phyloP scores from a whole-genome alignment of 2,888 invertebrate genomes.

The Andrena haemorrhoa region DNA sequence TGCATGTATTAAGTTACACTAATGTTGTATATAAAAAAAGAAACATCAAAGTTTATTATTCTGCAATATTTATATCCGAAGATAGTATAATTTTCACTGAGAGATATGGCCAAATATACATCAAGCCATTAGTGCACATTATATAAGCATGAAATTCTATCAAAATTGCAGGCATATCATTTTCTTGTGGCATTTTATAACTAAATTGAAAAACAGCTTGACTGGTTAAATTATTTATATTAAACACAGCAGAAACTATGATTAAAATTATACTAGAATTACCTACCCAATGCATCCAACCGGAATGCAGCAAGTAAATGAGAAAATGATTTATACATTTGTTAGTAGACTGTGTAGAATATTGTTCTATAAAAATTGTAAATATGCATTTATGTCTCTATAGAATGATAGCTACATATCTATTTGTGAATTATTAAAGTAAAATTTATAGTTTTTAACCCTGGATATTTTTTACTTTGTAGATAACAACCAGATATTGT shows the following conservation, averaged over 20 bases:
- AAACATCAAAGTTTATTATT: too few species aligned
- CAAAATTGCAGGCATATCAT: too few species aligned
- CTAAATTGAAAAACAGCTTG: neutral
- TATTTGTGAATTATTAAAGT: too few species aligned
- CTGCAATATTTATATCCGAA: neutral
- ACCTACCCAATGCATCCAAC: constrained; percentile 47
- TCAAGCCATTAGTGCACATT: too few species aligned
- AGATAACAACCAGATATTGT: too few species aligned
- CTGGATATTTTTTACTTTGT: neutral
- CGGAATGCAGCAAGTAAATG: constrained; percentile 43
- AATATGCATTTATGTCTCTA: neutral
- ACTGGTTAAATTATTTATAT: constrained; percentile 16
- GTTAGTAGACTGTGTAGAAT: neutral
- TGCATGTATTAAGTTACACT: too few species aligned
- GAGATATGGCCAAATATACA: too few species aligned
- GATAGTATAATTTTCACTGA: neutral
- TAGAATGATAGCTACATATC: too few species aligned
- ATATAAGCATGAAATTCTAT: too few species aligned
- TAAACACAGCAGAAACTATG: neutral
- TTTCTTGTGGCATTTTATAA: neutral
- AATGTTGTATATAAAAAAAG: too few species aligned
- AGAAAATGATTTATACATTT: constrained; percentile 24
- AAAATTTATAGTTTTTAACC: neutral
- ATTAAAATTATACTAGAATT: neutral
- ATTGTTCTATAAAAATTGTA: neutral